A percentile compares a stretch with the other conserved stretches of the same genome.
phyloP scores from a whole-genome alignment of 1,140 invertebrate species.

The Macrobrachium nipponense region DNA sequence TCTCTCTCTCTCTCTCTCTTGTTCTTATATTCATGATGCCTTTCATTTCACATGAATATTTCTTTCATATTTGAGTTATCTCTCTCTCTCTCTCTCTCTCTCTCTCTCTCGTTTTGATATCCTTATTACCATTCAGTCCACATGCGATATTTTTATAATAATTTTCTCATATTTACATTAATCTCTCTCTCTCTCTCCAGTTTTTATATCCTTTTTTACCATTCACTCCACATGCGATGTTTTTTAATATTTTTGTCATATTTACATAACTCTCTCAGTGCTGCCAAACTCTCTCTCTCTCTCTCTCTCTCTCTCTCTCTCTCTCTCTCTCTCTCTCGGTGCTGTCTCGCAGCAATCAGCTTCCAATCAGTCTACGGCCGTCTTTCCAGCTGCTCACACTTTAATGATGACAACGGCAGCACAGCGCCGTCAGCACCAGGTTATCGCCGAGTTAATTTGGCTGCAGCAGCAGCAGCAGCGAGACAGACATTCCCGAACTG shows the following conservation, averaged over 20 bases:
- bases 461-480: too few relatives aligned
- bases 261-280: not conserved
- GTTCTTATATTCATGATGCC: not conserved
- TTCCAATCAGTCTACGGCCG: too few relatives aligned
- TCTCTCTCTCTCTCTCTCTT: not conserved
- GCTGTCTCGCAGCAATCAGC: too few relatives aligned
- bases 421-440: too few relatives aligned
- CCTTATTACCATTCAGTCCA: too few relatives aligned
- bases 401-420: too few relatives aligned
- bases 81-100: not conserved
- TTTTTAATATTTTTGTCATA: not conserved
- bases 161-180: not conserved
- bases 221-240: not conserved
- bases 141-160: too few relatives aligned
- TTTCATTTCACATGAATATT: not conserved
- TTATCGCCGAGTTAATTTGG: too few relatives aligned
- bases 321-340: conserved; percentile 21
- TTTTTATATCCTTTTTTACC: not conserved
- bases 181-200: conserved; percentile 6
- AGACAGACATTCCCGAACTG: too few relatives aligned
- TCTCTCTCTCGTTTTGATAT: too few relatives aligned
- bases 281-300: conserved; percentile 14
- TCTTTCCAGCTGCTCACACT: too few relatives aligned
- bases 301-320: conserved; percentile 28
- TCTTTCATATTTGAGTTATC: not conserved